A percentile compares a stretch with the other conserved stretches of the same genome.
Evolutionary conservation across 2,888 invertebrate species (phyloP).

Genomic region (Platycnemis pennipes): DNA sequence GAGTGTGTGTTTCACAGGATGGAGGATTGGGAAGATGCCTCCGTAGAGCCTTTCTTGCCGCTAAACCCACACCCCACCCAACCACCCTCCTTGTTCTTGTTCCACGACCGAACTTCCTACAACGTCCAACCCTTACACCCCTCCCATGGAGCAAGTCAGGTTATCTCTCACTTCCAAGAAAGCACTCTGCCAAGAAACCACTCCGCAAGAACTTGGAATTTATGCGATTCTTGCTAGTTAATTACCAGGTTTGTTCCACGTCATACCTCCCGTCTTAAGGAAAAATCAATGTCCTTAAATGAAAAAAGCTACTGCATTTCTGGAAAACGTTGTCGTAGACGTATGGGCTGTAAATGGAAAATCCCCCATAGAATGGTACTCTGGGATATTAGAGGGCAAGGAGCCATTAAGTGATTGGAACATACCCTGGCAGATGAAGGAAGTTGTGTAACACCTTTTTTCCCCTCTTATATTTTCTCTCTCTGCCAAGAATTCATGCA

Average conservation of each 20-base stretch:
- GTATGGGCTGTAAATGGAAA: too few species aligned
- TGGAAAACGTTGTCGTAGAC: too few species aligned
- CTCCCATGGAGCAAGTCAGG: not conserved
- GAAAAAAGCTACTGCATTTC: not conserved
- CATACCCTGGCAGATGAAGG: not conserved
- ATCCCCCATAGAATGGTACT: not conserved
- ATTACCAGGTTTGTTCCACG: not conserved
- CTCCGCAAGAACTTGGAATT: not conserved
- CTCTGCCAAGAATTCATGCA: too few species aligned
- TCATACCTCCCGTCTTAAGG: not conserved
- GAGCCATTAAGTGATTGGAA: not conserved
- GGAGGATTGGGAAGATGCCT: not conserved
- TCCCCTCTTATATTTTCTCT: too few species aligned
- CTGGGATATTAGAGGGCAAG: not conserved
- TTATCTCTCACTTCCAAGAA: conserved; percentile 31
- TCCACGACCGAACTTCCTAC: not conserved
- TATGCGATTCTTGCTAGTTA: not conserved
- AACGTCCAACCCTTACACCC: not conserved
- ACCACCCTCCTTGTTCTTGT: not conserved
- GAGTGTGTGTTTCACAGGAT: not conserved
- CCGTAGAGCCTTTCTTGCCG: not conserved
- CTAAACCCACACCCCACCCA: not conserved
- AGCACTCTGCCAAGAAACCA: conserved; percentile 20
- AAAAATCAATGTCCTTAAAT: not conserved
- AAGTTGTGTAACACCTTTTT: not conserved